A percentile compares a stretch with the other conserved stretches of the same genome.
These are phyloP conservation scores for Phalanger gymnotis DNA, from an alignment of 2,797 vertebrate genomes.

Conservation along the genomic window DNA sequence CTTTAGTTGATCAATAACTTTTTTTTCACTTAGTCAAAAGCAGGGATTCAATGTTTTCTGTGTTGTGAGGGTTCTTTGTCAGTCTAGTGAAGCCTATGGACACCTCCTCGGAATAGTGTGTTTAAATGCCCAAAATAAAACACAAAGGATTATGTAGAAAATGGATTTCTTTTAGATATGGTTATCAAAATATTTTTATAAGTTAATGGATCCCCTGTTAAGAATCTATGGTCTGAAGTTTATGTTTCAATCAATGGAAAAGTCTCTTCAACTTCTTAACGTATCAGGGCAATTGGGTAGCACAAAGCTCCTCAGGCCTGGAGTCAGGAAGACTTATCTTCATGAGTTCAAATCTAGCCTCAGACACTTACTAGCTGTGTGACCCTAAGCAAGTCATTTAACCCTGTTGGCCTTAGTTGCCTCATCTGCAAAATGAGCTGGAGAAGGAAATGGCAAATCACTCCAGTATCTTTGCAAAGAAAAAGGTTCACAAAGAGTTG, in stretches of 20 bases:
- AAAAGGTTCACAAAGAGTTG: not conserved
- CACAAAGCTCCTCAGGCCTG: no score
- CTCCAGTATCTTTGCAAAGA: not conserved
- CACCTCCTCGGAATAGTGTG: not conserved
- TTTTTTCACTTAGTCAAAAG: not conserved
- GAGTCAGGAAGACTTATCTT: not conserved
- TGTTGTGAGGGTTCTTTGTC: not conserved
- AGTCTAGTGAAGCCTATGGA: not conserved
- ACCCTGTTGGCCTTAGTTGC: not conserved
- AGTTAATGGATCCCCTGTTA: not conserved
- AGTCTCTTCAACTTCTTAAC: not conserved
- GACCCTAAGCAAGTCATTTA: not conserved
- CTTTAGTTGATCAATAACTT: not conserved
- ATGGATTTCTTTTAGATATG: not conserved
- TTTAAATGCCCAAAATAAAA: not conserved
- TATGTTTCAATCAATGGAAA: not conserved
- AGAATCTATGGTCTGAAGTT: not conserved
- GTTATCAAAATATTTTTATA: not conserved
- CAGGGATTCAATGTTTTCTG: not conserved
- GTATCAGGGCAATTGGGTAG: no score
- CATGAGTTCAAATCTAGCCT: not conserved
- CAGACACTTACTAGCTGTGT: not conserved
- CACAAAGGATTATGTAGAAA: not conserved
- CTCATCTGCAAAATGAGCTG: not conserved
- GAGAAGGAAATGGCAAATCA: not conserved